Evolutionary conservation across 2,888 invertebrate species (phyloP), one percentile per base, ranked within the genome.

Genomic region (Eurois occulta): DNA sequence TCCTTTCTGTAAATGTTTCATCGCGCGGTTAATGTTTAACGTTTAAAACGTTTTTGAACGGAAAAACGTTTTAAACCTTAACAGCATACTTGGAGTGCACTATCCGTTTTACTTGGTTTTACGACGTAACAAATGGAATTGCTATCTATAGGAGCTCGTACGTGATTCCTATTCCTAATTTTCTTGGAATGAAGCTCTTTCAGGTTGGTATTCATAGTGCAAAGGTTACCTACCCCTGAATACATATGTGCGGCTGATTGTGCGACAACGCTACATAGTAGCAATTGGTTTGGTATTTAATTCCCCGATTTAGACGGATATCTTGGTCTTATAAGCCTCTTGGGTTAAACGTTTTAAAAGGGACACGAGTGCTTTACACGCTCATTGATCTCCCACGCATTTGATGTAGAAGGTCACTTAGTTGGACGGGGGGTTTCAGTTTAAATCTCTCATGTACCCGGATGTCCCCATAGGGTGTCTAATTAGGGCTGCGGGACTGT

Each of bases 81-180:
- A 70, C 55, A 69, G 48, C 65, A 43, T 64, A 76, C 72, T 72
- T 69, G 35, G 18, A 58, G 72, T 73, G 72, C 69, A 82, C 72
- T 73, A 83, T 71, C 72, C 62, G 38, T 73, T 82, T 68, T 62
- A 70, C 58, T 32, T 16, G 48, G 69, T 80, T 83, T 83, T 83
- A 83, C 77, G 77, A 83, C 64, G 64, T 64, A 28, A 68, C 86
- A 64, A 82, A 83, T 83, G 86, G 83, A 81, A 86, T 70, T 76
- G 72, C 77, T 66, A 69, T 43, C 35, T 69, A 60, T 52, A 65
- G 68, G 68, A 46, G 24, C 13, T 62, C 18, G 76, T 64, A 83
- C 86, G 83, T 82, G 83, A 70, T 64, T 76, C 48, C 16, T n/a
- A 48, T 62, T 32, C 28, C 21, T 73, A 67, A 75, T 85, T 71